These are phyloP conservation scores for Sphinx pinastri DNA, from an alignment of 2,888 invertebrate genomes.

Conservation along the genomic window DNA sequence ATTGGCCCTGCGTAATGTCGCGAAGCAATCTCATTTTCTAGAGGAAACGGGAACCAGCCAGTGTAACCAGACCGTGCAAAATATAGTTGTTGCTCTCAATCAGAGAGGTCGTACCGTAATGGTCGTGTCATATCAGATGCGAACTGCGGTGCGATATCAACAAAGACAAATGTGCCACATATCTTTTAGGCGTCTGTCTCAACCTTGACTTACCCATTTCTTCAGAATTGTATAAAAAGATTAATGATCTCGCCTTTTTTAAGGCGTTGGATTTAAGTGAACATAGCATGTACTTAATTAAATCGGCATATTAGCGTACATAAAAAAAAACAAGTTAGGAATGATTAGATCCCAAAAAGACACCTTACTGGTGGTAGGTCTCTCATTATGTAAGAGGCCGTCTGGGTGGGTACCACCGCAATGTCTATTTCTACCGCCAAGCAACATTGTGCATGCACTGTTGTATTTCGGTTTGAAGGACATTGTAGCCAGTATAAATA, in stretches of 20 bases:
- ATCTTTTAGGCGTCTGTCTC: conserved; percentile 59
- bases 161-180: conserved; percentile 74
- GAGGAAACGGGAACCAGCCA: conserved; percentile 70
- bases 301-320: too few species aligned
- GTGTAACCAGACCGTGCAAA: conserved; percentile 50
- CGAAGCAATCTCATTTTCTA: conserved; percentile 78
- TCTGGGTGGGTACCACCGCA: too few species aligned
- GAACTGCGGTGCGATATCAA: conserved; percentile 70
- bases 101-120: conserved; percentile 50
- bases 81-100: conserved; percentile 41
- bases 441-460: too few species aligned
- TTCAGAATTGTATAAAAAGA: conserved; percentile 45
- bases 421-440: too few species aligned
- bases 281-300: too few species aligned
- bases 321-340: too few species aligned
- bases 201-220: conserved; percentile 70
- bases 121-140: conserved; percentile 66
- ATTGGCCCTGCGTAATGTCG: conserved; percentile 80
- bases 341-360: too few species aligned
- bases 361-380: too few species aligned
- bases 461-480: too few species aligned
- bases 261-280: too few species aligned
- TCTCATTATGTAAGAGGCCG: too few species aligned
- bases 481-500: too few species aligned
- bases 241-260: not conserved